Conservation (phyloP, 2,797 vertebrate species). For the Channallabes apus region DNA sequence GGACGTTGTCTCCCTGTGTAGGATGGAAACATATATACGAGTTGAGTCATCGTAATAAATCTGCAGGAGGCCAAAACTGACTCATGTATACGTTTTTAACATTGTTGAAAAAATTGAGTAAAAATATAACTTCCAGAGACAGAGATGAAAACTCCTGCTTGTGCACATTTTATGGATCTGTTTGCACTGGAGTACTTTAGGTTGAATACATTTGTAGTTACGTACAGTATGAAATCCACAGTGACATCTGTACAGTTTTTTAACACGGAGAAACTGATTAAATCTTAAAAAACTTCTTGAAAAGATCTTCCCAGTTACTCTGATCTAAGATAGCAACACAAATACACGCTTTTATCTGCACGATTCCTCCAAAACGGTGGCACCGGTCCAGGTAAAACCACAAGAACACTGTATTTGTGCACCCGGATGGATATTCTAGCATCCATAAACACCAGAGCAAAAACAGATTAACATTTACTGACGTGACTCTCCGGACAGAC, state of each 20-base stretch:
- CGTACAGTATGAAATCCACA: background rate
- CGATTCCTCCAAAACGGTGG: background rate
- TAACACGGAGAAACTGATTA: background rate
- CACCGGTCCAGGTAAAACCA: background rate
- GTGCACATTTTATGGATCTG: background rate
- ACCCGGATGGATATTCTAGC: background rate
- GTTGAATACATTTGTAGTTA: too few species aligned
- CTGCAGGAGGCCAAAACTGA: background rate
- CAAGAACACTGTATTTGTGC: background rate
- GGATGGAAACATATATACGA: background rate
- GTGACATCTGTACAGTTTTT: too few species aligned
- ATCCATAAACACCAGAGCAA: constrained; percentile 42
- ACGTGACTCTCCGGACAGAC: constrained; percentile 8
- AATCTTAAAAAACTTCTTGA: background rate
- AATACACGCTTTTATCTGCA: background rate
- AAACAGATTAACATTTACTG: constrained; percentile 62
- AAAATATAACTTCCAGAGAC: background rate
- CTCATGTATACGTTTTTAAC: background rate
- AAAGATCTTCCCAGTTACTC: background rate
- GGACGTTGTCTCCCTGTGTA: constrained; percentile 92
- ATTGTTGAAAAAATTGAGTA: background rate
- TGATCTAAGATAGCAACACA: background rate
- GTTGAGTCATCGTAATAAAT: background rate
- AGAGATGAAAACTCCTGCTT: background rate
- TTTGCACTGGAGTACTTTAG: too few species aligned